Base-by-base conservation (phyloP, 2,797 vertebrate species). In the Apodemus agrarius region DNA sequence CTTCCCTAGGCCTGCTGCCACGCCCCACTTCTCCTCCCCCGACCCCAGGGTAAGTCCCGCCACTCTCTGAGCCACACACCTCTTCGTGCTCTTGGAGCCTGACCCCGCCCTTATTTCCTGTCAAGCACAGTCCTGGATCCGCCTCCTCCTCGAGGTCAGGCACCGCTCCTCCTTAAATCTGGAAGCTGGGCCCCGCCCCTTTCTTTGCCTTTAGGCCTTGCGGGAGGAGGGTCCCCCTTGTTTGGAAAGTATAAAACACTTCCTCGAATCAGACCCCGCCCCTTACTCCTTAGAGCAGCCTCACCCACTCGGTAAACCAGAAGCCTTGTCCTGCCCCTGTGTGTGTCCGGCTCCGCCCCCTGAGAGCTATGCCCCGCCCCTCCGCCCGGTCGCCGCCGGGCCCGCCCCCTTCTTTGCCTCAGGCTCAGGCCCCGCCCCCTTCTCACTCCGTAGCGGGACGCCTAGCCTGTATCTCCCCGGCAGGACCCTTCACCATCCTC, bases 381-480 rank as follows among this genome's bases (percentile, higher is more conserved):
- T 19, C 31, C 9, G 19, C 17, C n/a, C 12, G 7, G 17, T 1
- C 0, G 12, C 9, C 1, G 83, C 12, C 69, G 43, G 69, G 43
- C 43, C 93, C 96, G 93, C 95, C 97, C 92, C 95, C 94, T 94
- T 89, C 88, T 89, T 26, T 67, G 90, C 97, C 96, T 95, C 93
- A 80, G 95, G 72, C 52, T 72, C 96, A 97, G 95, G 96, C 97
- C 96, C 96, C 97, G 95, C 93, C 97, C 96, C 96, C 97, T 91
- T 74, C 95, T 92, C 97, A 97, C 95, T 97, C 93, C 0, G 1
- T 91, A 3, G 93, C 74, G 88, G 85, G 97, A 94, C 90, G 69
- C 76, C 95, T 90, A 49, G 82, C 93, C 43, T n/a, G 46, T 31
- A 93, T 78, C 91, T 89, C 11, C 40, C 11, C 26, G 65, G 59